Evolutionary conservation across 2,113 vertebrate genomes (phyloP).

Genomic region (Synodontis membranacea): DNA sequence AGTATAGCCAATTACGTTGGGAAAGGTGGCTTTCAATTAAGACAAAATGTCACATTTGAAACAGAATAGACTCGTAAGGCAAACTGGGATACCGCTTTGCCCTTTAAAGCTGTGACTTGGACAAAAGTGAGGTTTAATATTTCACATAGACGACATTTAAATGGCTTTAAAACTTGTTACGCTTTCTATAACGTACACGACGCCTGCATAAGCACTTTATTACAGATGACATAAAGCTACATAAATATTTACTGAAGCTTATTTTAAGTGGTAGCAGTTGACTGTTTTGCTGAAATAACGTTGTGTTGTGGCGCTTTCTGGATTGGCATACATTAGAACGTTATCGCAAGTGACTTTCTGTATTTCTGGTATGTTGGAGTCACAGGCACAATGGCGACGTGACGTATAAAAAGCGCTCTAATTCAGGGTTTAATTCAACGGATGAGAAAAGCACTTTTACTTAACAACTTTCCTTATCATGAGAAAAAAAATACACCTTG

Average conservation of each 20-base stretch:
- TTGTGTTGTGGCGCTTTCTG: neutral
- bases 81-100: slow-evolving; percentile 22
- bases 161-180: neutral
- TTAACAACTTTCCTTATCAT: too few species aligned
- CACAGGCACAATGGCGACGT: neutral
- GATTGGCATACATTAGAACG: neutral
- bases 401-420: neutral
- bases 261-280: neutral
- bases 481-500: too few species aligned
- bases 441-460: neutral
- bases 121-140: neutral
- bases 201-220: neutral
- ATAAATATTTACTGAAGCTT: neutral
- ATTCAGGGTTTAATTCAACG: neutral
- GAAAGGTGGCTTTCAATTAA: slow-evolving; percentile 27
- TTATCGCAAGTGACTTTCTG: neutral
- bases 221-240: neutral
- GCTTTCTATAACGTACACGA: neutral
- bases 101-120: slow-evolving; percentile 18
- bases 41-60: slow-evolving; percentile 48
- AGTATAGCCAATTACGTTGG: slow-evolving; percentile 6
- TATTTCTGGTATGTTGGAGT: neutral
- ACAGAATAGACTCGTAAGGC: slow-evolving; percentile 14
- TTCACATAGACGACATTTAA: neutral
- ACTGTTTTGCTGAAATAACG: neutral